Conservation (phyloP, 2,113 vertebrate species). For the Oncorhynchus kisutch region DNA sequence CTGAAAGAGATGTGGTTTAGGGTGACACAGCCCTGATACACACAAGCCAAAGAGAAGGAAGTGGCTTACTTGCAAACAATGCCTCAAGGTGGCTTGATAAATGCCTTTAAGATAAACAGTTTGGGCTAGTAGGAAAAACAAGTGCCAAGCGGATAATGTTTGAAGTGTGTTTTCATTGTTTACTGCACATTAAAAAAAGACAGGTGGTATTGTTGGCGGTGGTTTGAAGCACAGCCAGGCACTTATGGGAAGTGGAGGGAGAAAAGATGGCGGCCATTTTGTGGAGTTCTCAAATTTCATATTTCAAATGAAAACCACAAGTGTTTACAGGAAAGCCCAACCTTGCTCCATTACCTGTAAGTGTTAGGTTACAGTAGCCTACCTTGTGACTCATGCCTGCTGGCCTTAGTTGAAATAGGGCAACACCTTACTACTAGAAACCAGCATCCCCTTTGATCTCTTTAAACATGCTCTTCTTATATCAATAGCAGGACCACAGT, state of each 20-base stretch:
- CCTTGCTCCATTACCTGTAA: conserved; percentile 55
- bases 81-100: conserved; percentile 54
- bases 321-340: conserved; percentile 59
- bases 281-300: conserved; percentile 60
- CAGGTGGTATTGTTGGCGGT: conserved; percentile 61
- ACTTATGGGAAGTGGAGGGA: conserved; percentile 5
- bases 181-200: conserved; percentile 63
- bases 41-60: conserved; percentile 51
- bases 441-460: conserved; percentile 60
- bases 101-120: conserved; percentile 62
- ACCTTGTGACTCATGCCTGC: conserved; percentile 39
- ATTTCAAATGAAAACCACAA: conserved; percentile 50
- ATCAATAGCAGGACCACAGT: conserved; percentile 54
- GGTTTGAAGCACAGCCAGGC: conserved; percentile 35
- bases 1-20: conserved; percentile 37
- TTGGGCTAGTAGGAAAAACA: conserved; percentile 51
- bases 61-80: conserved; percentile 58
- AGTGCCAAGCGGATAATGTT: conserved; percentile 61
- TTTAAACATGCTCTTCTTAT: conserved; percentile 68
- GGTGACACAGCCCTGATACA: conserved; percentile 60
- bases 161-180: conserved; percentile 67
- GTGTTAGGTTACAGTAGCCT: conserved; percentile 52
- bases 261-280: conserved; percentile 51
- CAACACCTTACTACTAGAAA: conserved; percentile 56
- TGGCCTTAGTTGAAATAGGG: conserved; percentile 67